Conservation (phyloP, 2,797 vertebrate genomes). For the Paguma larvata region DNA sequence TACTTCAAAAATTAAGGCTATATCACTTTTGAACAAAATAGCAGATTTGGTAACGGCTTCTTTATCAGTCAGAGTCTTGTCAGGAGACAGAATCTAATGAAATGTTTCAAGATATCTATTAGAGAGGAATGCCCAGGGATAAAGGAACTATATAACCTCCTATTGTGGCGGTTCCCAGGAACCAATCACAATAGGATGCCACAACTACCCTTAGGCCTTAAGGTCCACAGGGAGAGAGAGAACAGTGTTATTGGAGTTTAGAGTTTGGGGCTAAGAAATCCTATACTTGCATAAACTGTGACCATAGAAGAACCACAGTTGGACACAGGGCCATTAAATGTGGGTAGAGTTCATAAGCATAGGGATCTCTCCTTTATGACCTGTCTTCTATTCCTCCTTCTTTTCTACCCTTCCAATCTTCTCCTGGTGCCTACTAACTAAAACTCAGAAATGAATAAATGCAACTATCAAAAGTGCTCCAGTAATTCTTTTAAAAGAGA, state of each 20-base stretch:
- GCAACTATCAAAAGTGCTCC: neutral
- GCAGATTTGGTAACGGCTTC: neutral
- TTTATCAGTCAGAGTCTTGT: neutral
- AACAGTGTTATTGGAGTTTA: neutral
- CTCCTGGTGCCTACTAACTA: neutral
- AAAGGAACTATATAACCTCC: neutral
- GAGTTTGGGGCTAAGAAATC: neutral
- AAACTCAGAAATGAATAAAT: neutral
- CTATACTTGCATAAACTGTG: neutral
- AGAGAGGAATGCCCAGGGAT: neutral
- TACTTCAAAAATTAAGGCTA: slow-evolving; percentile 15
- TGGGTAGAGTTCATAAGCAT: neutral
- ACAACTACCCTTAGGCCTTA: neutral
- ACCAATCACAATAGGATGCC: neutral
- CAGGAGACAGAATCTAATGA: neutral
- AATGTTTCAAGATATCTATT: neutral
- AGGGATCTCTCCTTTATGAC: neutral
- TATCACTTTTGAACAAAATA: neutral
- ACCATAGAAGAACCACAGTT: neutral
- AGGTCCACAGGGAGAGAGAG: neutral
- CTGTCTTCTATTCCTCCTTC: neutral
- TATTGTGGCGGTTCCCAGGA: neutral
- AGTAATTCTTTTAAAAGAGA: neutral
- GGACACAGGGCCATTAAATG: neutral
- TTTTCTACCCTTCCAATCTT: neutral